phyloP scores from a whole-genome alignment of 2,113 vertebrate species.

The Callocephalon fimbriatum region DNA sequence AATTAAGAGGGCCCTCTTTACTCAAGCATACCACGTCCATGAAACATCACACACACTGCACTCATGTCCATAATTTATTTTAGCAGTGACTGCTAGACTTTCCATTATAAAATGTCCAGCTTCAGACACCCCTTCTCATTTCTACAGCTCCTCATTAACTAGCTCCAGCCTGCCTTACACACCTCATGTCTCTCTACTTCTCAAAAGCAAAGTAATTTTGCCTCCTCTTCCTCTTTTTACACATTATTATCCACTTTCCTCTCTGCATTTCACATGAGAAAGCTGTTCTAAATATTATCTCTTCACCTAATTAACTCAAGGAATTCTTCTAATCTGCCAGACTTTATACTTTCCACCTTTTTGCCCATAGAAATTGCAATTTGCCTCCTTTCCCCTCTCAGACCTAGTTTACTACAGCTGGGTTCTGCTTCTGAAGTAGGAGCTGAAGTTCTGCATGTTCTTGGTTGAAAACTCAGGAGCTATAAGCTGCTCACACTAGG shows the following conservation, averaged over 20 bases:
- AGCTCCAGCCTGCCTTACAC: neutral
- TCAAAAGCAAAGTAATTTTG: neutral
- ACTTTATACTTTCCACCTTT: neutral
- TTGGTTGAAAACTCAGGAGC: neutral
- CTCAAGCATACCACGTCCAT: neutral
- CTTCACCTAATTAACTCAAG: neutral
- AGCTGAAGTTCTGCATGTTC: neutral
- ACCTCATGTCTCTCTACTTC: neutral
- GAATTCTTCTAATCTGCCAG: neutral
- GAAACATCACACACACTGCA: neutral
- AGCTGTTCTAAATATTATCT: neutral
- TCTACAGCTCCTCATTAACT: neutral
- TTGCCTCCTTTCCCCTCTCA: neutral
- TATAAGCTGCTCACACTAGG: neutral
- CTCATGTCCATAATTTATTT: neutral
- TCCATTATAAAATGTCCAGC: constrained; percentile 13
- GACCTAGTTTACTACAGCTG: neutral
- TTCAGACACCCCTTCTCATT: neutral
- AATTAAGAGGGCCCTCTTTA: neutral
- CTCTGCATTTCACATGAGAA: neutral
- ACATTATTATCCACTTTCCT: neutral
- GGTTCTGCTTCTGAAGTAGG: neutral
- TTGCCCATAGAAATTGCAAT: neutral
- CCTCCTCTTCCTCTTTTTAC: neutral
- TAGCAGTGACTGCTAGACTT: neutral